A percentile compares a stretch with the other conserved stretches of the same genome.
phyloP scores from a whole-genome alignment of 2,113 vertebrate genomes.

The Triplophysa tibetana region DNA sequence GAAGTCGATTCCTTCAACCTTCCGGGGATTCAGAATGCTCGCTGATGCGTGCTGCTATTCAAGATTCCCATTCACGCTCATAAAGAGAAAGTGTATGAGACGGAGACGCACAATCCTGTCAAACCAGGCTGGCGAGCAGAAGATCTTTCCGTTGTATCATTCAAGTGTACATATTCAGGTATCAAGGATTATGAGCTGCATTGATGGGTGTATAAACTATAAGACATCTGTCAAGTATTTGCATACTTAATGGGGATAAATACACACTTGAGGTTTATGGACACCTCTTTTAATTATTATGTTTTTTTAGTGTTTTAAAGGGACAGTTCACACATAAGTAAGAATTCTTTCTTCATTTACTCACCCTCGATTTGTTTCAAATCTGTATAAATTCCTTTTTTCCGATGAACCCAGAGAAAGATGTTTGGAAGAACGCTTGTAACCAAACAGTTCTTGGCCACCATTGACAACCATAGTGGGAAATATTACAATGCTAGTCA shows the following conservation, averaged over 20 bases:
- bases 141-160: neutral
- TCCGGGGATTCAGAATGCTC: neutral
- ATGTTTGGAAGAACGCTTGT: no score
- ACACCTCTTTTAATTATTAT: no score
- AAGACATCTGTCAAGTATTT: neutral
- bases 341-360: no score
- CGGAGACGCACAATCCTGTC: conserved; percentile 13
- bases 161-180: conserved; percentile 10
- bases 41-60: conserved; percentile 14
- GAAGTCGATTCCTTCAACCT: conserved; percentile 26
- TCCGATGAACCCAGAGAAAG: no score
- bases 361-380: no score
- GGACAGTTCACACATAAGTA: no score
- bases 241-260: neutral
- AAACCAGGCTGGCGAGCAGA: neutral
- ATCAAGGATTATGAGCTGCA: neutral
- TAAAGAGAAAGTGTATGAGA: conserved; percentile 16
- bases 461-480: no score
- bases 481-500: no score
- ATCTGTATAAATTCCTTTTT: no score
- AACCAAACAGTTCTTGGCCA: no score
- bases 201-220: neutral
- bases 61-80: conserved; percentile 24
- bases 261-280: no score
- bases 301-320: no score